Percentiles rank a stretch among this genome's conserved stretches.
Conservation (phyloP, 2,113 vertebrate genomes). For the Saguinus imperator region DNA sequence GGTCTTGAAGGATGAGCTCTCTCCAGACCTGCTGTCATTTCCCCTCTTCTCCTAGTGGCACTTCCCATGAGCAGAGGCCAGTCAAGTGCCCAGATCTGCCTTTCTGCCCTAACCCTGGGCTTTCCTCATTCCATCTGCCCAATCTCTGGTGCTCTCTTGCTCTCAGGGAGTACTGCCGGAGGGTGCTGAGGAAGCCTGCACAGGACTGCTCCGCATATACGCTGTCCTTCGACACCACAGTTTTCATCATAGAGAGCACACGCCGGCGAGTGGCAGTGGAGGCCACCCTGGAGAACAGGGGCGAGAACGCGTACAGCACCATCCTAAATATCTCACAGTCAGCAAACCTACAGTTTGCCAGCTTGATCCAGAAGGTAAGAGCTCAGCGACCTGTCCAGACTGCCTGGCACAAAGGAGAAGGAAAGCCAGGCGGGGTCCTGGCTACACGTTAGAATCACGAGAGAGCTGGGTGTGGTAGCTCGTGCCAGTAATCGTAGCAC, state of each 20-base stretch:
- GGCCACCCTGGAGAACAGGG: conserved; percentile 91
- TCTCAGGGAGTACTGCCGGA: conserved; percentile 90
- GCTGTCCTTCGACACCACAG: conserved; percentile 82
- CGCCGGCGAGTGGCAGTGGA: conserved; percentile 92
- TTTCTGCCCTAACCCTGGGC: not conserved
- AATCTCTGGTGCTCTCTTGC: not conserved
- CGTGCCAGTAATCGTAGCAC: too few relatives aligned
- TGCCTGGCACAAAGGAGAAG: too few relatives aligned
- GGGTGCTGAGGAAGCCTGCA: conserved; percentile 77
- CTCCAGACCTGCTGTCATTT: not conserved
- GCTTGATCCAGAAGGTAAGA: conserved; percentile 91
- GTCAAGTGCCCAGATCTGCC: not conserved
- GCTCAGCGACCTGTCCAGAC: fast-evolving
- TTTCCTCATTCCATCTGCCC: fast-evolving
- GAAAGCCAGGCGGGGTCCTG: not conserved
- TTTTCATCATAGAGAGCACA: conserved; percentile 89
- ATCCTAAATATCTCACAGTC: conserved; percentile 93
- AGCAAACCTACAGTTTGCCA: conserved; percentile 93
- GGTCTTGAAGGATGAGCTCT: not conserved
- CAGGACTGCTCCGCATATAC: conserved; percentile 82
- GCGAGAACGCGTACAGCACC: conserved; percentile 94
- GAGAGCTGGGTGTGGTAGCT: too few relatives aligned
- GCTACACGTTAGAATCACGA: not conserved
- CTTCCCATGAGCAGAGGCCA: not conserved
- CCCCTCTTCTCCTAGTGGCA: not conserved